Evolutionary conservation across 2,888 invertebrate species (phyloP).

Genomic region (Limenitis arthemis): DNA sequence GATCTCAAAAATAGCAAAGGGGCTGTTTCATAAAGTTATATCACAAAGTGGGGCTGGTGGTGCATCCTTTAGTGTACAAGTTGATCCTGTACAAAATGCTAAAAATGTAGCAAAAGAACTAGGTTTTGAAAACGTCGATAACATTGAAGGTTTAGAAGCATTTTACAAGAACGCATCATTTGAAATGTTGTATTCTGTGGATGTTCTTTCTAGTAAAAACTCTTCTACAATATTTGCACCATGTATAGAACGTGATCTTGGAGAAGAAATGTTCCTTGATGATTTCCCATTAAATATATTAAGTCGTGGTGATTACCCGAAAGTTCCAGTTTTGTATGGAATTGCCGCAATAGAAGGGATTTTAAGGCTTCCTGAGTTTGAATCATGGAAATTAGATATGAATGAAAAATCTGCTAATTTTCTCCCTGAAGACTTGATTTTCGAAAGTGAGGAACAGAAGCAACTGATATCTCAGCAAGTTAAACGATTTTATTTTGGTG

Average conservation of each 20-base stretch:
- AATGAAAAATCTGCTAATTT: constrained; percentile 41
- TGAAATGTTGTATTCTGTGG: constrained; percentile 45
- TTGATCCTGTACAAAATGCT: constrained; percentile 39
- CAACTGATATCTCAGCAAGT: constrained; percentile 30
- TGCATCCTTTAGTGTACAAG: constrained; percentile 33
- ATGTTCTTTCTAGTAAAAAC: constrained; percentile 19
- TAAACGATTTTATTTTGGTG: constrained; percentile 35
- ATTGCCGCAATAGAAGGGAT: constrained; percentile 38
- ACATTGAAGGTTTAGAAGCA: constrained; percentile 37
- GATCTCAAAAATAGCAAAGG: constrained; percentile 36
- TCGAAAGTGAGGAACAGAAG: constrained; percentile 33
- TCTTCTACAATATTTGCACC: constrained; percentile 28
- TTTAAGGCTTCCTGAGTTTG: constrained; percentile 26
- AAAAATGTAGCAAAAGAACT: constrained; percentile 33
- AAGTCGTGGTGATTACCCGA: constrained; percentile 31
- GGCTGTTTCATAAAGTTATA: constrained; percentile 42
- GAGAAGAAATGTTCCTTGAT: constrained; percentile 33
- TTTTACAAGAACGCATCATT: too few species aligned
- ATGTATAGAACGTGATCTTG: constrained; percentile 34
- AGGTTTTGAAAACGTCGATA: constrained; percentile 32
- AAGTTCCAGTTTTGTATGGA: constrained; percentile 38
- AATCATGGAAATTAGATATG: constrained; percentile 35
- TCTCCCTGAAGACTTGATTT: constrained; percentile 38
- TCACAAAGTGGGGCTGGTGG: constrained; percentile 40
- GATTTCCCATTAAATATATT: constrained; percentile 37